Conservation (phyloP, 2,113 vertebrate genomes). For the Crotalus helleri region DNA sequence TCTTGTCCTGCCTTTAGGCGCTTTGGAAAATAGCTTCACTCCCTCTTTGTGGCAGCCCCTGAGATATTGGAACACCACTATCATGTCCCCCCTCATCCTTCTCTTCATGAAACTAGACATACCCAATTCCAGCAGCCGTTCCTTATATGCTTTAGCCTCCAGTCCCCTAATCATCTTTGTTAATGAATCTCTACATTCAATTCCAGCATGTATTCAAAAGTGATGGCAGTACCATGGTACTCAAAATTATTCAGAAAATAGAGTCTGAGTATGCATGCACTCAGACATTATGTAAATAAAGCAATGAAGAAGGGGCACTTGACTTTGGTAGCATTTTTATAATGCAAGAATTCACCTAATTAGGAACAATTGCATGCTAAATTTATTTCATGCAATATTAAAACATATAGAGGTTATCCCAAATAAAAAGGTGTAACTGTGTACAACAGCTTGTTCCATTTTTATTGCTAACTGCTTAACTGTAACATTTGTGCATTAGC, state of each 20-base stretch:
- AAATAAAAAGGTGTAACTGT: conserved; percentile 54
- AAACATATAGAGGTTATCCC: conserved; percentile 48
- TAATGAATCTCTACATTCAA: not conserved
- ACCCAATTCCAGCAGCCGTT: too few relatives aligned
- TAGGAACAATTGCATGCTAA: conserved; percentile 51
- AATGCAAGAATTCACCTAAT: conserved; percentile 46
- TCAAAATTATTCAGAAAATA: conserved; percentile 45
- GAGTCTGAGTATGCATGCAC: conserved; percentile 35
- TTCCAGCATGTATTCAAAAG: not conserved
- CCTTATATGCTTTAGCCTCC: too few relatives aligned
- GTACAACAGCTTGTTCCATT: conserved; percentile 61
- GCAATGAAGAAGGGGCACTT: conserved; percentile 50
- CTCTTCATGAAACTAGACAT: too few relatives aligned
- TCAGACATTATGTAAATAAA: conserved; percentile 46
- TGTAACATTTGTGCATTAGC: conserved; percentile 75
- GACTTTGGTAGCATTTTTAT: conserved; percentile 49
- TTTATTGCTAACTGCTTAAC: conserved; percentile 65
- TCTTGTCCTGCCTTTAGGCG: too few relatives aligned
- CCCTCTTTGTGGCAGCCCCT: too few relatives aligned
- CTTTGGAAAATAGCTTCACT: too few relatives aligned
- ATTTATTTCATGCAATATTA: conserved; percentile 58
- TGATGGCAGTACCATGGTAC: conserved; percentile 39
- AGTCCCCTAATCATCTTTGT: too few relatives aligned
- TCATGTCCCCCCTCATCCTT: too few relatives aligned
- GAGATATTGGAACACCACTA: too few relatives aligned